Base-by-base conservation (phyloP, 2,113 vertebrate species). In the Actenoides hombroni region DNA sequence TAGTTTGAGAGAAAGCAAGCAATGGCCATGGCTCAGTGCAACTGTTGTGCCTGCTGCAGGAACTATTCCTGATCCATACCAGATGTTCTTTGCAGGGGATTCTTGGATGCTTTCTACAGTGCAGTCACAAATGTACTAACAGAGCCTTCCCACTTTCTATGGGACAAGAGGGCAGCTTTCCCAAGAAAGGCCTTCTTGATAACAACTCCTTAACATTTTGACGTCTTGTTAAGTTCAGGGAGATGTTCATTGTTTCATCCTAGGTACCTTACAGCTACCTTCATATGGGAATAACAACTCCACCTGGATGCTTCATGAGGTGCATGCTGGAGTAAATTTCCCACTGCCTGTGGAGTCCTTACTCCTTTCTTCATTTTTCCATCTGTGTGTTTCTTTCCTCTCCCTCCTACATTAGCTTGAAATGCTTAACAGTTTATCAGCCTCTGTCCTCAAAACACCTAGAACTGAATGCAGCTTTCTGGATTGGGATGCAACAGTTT, bases 31-130 rank as follows among this genome's bases (percentile, higher is more conserved):
- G 67, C 39, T 28, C 5, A 3, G 53, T 0, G 0, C 3, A 28
- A 60, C 56, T 63, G 80, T 39, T 19, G 23, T 39, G 68, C 29
- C 35, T 91, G n/a, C 83, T 71, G 39, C 40, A 74, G 71, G 75
- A 88, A 11, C 46, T 40, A 5, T 0, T 6, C 24, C 56, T 82
- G 53, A 57, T 84, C 24, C 20, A n/a, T 65, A 40, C 65, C 91
- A 94, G 53, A 85, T 94, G 74, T 89, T 89, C 48, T 91, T 81
- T 71, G 39, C 35, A 84, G 89, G 81, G 83, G 42, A 89, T 89
- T 92, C 73, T 92, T 84, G 77, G 39, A 60, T 82, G 25, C 21
- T 91, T 92, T 75, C 61, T 82, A 24, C 46, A 78, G 10, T 48
- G n/a, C 51, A 40, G 59, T 57, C 76, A 74, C 81, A 86, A 78